Base-by-base conservation (phyloP, 2,888 invertebrate species). In the Cheilosia soror region DNA sequence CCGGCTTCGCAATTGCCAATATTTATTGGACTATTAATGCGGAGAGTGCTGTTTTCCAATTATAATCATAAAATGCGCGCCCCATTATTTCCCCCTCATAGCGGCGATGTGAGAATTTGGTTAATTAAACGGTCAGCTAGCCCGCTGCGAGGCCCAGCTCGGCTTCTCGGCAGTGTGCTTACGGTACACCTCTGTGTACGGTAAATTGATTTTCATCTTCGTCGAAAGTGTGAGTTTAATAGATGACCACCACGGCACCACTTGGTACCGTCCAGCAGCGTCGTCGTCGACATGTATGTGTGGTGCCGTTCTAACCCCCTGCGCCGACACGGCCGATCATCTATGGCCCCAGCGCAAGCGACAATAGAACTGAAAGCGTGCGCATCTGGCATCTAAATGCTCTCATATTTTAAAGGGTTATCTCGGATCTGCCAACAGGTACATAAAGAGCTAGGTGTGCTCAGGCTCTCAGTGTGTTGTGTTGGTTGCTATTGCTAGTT, bases 351-450 rank as follows among this genome's bases (percentile, higher is more conserved):
- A n/a, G 31, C 44, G 55, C 65, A 33, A 20, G 80, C 81, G 85
- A 85, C 85, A 85, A 85, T 85, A 77, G 85, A 85, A 81, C 81
- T 44, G 57, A 81, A 77, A 85, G 85, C 85, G 85, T 85, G 85
- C 85, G 85, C 85, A 85, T 85, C 85, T 85, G 85, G 85, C 87
- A 81, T 83, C 83, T 84, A 83, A 87, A 87, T 87, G 81, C 83
- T 82, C 77, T 73, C 84, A 87, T 87, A 87, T 87, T 79, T 87
- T 83, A 84, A 76, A 80, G 77, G 87, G 76, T 83, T 83, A 87
- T 87, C 87, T 85, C 62, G 68, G 63, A 85, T 85, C 85, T 85
- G 85, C 76, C 81, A 85, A 85, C 85, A 85, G 85, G 85, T 85
- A 81, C 85, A 85, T 81, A 85, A 81, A 85, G 85, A 85, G 76